Percentiles rank a stretch among this genome's conserved stretches.
Conservation (phyloP, 2,113 vertebrate genomes). For the Pseudopipra pipra region DNA sequence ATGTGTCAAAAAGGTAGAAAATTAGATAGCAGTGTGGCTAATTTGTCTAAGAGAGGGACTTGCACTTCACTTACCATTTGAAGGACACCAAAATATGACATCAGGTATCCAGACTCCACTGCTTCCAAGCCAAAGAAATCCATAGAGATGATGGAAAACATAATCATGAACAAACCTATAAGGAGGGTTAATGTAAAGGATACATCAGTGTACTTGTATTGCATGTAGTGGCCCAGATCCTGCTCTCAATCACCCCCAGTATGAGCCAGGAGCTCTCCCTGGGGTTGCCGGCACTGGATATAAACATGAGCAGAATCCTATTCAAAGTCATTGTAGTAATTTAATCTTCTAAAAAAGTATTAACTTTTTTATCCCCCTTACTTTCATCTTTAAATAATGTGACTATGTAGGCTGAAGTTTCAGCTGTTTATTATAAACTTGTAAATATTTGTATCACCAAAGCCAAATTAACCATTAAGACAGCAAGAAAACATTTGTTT, state of each 20-base stretch:
- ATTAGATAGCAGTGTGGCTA: not conserved
- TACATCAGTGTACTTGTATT: not conserved
- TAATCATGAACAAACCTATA: conserved; percentile 89
- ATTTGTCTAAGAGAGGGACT: not conserved
- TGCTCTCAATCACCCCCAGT: not conserved
- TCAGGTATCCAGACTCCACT: conserved; percentile 85
- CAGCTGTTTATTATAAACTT: conserved; percentile 57
- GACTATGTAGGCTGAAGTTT: conserved; percentile 57
- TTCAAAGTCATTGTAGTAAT: conserved; percentile 16
- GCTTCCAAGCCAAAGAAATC: conserved; percentile 88
- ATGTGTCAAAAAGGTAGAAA: not conserved
- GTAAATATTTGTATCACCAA: conserved; percentile 48
- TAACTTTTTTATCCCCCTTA: conserved; percentile 32
- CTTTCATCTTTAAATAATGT: conserved; percentile 63
- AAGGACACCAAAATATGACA: conserved; percentile 87
- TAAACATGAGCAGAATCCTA: conserved; percentile 1
- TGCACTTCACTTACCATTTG: conserved; percentile 84
- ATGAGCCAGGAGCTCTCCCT: conserved; percentile 1
- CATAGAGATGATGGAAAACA: conserved; percentile 91
- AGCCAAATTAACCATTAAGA: conserved; percentile 42
- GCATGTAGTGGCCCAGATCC: not conserved
- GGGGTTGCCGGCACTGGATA: not conserved
- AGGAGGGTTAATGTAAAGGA: not conserved
- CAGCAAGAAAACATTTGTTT: conserved; percentile 32
- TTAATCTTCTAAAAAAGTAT: conserved; percentile 46